These are phyloP conservation scores for Lycia hirtaria DNA, from an alignment of 2,888 invertebrate genomes.

Conservation along the genomic window DNA sequence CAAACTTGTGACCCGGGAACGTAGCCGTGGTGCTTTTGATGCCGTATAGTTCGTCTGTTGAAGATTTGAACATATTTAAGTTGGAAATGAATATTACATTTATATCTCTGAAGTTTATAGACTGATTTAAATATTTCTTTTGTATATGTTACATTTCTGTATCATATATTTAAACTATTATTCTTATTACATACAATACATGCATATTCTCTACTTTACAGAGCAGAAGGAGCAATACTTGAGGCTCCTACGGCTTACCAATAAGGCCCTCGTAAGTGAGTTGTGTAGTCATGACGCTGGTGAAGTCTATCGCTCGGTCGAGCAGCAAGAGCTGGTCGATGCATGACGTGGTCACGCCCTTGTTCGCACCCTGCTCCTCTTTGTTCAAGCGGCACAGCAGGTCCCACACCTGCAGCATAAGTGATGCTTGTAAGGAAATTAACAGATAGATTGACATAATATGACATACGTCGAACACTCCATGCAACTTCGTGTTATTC, in stretches of 20 bases:
- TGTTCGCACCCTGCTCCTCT: slow-evolving; percentile 79
- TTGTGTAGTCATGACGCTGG: slow-evolving; percentile 97
- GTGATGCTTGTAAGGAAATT: not conserved
- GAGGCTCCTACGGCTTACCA: too few species aligned
- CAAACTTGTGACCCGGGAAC: slow-evolving; percentile 94
- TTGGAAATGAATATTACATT: not conserved
- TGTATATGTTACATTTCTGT: too few species aligned
- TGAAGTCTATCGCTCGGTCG: slow-evolving; percentile 95
- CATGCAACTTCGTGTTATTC: too few species aligned
- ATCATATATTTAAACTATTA: too few species aligned
- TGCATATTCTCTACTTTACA: too few species aligned
- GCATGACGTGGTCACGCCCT: slow-evolving; percentile 84
- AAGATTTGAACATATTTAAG: not conserved
- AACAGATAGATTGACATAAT: not conserved
- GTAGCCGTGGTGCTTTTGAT: slow-evolving; percentile 92
- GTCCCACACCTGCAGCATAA: slow-evolving; percentile 89
- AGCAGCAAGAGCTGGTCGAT: slow-evolving; percentile 96
- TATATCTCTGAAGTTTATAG: too few species aligned
- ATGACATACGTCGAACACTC: too few species aligned
- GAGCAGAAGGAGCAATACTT: too few species aligned
- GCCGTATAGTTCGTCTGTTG: slow-evolving; percentile 94
- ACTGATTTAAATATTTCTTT: too few species aligned
- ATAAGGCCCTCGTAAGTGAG: slow-evolving; percentile 98
- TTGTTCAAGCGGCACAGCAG: slow-evolving; percentile 92
- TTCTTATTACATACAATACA: too few species aligned